Base-by-base conservation (phyloP, 2,888 invertebrate genomes). In the Poecilus cupreus region DNA sequence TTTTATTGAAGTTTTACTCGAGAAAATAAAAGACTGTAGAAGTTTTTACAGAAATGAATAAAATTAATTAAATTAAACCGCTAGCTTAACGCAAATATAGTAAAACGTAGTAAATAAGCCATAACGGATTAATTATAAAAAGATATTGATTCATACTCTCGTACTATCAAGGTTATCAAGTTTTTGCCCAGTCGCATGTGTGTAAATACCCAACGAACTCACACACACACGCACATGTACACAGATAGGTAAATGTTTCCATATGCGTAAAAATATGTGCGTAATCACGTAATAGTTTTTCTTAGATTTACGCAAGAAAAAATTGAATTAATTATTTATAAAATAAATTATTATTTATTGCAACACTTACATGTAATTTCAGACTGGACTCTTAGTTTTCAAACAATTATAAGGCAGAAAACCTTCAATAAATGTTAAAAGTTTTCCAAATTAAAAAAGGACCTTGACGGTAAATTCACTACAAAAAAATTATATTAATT, bases 121-220 rank as follows among this genome's bases (percentile, higher is more conserved):
- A 3, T 49, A 49, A 49, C 49, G 49, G 49, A 13, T 18, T 60
- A 22, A 60, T 22, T 60, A 22, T 18, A 60, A 60, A 60, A 26
- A 60, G 11, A 3, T 68, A 57, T 57, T 57, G 68, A 68, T 68
- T 70, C 32, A 39, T 16, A 26, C 57, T 8, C 8, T 2, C 24
- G 20, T 60, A 18, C 37, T 16, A 68, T 57, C 32, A 70, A 70
- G 20, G 37, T 68, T 68, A 13, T 37, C 39, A 6, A 68, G 68
- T 68, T 68, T 57, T 57, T 57, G 16, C n/a, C 11, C 5, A 20
- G 49, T 43, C 13, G 11, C 18, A 43, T 70, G 11, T 22, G 32
- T 70, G 49, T 49, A 49, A 49, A 49, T 49, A 18, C 5, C 5
- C 4, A 49, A 16, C 13, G 37, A 2, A 57, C 4, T 6, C 24